Evolutionary conservation across 30 jellyfish, hydroid and myxozoan species (phyloP).

Genomic region (Aurelia aurita): DNA sequence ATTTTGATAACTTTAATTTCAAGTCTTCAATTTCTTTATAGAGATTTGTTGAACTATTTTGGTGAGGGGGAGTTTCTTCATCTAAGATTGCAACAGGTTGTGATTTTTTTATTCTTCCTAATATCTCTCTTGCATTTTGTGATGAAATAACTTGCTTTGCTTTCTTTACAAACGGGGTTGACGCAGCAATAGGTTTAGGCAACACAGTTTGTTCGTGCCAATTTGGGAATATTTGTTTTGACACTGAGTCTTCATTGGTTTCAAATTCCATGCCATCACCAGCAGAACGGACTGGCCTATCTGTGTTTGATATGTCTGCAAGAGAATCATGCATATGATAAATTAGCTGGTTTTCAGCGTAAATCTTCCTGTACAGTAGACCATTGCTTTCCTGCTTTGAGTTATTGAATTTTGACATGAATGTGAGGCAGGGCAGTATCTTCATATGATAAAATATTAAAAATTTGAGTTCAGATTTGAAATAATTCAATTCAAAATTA

Average conservation of each 20-base stretch:
- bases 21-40: conserved; percentile 37
- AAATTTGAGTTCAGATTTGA: too few species aligned
- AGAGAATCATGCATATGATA: too few species aligned
- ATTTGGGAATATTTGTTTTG: neutral
- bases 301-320: neutral
- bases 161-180: conserved; percentile 49
- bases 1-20: conserved; percentile 30
- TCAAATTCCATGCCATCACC: conserved; percentile 79
- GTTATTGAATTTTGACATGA: too few species aligned
- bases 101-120: conserved; percentile 19
- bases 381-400: too few species aligned
- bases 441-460: too few species aligned
- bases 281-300: conserved; percentile 53
- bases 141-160: neutral
- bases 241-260: neutral
- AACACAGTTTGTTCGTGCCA: conserved; percentile 11
- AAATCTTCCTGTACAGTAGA: too few species aligned
- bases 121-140: neutral
- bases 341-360: too few species aligned
- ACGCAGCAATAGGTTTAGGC: conserved; percentile 52
- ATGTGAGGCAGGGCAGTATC: too few species aligned
- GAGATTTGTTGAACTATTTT: neutral
- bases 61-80: neutral
- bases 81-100: neutral
- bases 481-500: too few species aligned